phyloP scores from a whole-genome alignment of 2,113 vertebrate species.

The Prinia subflava region DNA sequence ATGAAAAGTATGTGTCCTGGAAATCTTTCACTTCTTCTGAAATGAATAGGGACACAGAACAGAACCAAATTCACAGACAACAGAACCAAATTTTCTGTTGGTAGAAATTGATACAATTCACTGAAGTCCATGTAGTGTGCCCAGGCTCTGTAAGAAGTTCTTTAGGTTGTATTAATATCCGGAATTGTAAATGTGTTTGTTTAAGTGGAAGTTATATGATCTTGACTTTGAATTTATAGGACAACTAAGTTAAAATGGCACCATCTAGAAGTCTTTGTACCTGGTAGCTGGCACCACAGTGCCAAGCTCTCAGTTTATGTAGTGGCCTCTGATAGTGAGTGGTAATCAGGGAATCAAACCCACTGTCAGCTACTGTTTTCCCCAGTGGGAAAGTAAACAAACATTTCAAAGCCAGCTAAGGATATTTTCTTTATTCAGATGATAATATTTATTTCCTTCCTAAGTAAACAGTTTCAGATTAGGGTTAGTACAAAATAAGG shows the following conservation, averaged over 20 bases:
- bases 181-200: background rate
- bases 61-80: too few species aligned
- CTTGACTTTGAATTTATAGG: background rate
- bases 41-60: background rate
- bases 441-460: constrained; percentile 33
- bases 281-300: background rate
- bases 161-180: background rate
- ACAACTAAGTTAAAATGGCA: background rate
- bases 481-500: background rate
- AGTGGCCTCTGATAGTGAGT: background rate
- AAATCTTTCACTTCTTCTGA: background rate
- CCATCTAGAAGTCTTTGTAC: background rate
- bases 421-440: constrained; percentile 7
- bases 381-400: background rate
- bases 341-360: background rate
- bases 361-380: background rate
- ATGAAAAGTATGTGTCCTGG: background rate
- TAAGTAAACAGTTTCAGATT: constrained; percentile 3
- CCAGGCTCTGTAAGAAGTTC: background rate
- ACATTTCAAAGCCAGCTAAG: background rate
- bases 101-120: background rate
- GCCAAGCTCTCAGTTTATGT: background rate
- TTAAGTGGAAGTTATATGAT: background rate
- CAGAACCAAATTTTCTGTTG: background rate
- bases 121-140: background rate